Percentiles rank a stretch among this genome's conserved stretches.
Conservation (phyloP, 2,113 vertebrate genomes). For the Erythrolamprus reginae region DNA sequence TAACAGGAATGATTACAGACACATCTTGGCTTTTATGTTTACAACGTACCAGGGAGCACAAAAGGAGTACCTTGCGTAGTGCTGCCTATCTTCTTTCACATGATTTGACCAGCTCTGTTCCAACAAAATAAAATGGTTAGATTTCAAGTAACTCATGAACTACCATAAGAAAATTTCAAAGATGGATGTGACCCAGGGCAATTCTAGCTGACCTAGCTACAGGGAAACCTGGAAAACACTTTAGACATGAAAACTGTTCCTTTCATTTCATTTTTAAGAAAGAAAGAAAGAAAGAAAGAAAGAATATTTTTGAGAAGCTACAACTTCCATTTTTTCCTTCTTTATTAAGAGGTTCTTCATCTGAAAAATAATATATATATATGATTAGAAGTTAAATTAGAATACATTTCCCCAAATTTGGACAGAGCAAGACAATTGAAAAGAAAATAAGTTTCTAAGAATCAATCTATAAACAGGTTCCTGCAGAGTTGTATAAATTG, state of each 20-base stretch:
- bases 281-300: not conserved
- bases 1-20: slow-evolving; percentile 23
- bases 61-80: slow-evolving; percentile 36
- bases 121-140: slow-evolving; percentile 36
- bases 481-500: not conserved
- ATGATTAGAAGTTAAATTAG: not conserved
- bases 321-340: not conserved
- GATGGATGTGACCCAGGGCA: slow-evolving; percentile 35
- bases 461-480: not conserved
- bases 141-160: slow-evolving; percentile 39
- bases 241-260: slow-evolving; percentile 14
- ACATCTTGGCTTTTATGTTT: slow-evolving; percentile 22
- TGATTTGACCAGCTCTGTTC: slow-evolving; percentile 38
- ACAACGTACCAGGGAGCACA: slow-evolving; percentile 37
- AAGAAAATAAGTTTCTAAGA: not conserved
- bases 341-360: not conserved
- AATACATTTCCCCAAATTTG: not conserved
- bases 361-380: not conserved
- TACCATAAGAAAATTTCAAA: slow-evolving; percentile 6
- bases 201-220: slow-evolving; percentile 32
- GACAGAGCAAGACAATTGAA: not conserved
- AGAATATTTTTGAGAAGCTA: not conserved
- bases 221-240: slow-evolving; percentile 33
- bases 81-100: slow-evolving; percentile 39
- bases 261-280: not conserved